phyloP scores from a whole-genome alignment of 2,797 vertebrate genomes.

The Thamnophis elegans region DNA sequence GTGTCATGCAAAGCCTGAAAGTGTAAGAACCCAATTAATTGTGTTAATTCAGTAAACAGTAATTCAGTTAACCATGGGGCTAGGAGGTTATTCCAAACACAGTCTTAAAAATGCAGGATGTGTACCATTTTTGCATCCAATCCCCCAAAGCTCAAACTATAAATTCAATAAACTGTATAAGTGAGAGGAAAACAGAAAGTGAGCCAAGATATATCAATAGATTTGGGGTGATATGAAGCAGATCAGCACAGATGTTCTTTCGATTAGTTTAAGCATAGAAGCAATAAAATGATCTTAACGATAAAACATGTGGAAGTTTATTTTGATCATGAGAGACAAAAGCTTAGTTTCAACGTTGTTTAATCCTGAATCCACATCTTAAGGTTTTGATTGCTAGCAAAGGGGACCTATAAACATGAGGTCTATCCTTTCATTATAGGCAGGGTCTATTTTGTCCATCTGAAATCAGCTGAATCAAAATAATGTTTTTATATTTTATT shows the following conservation, averaged over 20 bases:
- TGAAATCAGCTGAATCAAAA: not conserved
- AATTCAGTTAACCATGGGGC: not conserved
- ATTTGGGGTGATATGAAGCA: not conserved
- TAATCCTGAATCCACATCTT: not conserved
- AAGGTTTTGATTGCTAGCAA: not conserved
- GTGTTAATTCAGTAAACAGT: not conserved
- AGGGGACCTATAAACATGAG: not conserved
- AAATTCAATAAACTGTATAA: not conserved
- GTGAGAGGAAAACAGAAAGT: not conserved
- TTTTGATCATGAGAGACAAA: not conserved
- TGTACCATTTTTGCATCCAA: not conserved
- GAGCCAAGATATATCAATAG: not conserved
- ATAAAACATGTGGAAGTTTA: not conserved
- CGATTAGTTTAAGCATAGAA: not conserved
- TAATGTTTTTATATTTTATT: not conserved
- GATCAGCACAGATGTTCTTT: not conserved
- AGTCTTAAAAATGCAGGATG: not conserved
- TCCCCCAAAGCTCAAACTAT: not conserved
- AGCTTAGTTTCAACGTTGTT: not conserved
- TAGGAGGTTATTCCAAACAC: not conserved
- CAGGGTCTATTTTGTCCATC: not conserved
- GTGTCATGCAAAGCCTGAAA: not conserved
- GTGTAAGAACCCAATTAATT: not conserved
- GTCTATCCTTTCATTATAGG: not conserved
- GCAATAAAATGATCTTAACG: not conserved